Evolutionary conservation across 2,797 vertebrate species (phyloP).

Genomic region (Meda fulgida): DNA sequence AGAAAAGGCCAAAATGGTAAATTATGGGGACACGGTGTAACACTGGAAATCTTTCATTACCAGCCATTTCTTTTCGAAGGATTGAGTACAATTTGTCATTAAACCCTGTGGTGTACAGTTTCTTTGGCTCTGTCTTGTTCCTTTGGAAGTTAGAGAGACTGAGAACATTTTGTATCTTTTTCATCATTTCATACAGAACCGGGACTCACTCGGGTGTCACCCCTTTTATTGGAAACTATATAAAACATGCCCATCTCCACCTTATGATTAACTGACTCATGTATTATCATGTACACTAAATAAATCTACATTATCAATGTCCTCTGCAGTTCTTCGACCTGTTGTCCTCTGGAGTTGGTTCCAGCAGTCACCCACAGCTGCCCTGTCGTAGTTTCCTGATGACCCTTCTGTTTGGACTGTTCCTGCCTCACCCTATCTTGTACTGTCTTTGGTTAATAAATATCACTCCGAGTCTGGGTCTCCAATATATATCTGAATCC

Average conservation of each 20-base stretch:
- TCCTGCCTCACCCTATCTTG: no score
- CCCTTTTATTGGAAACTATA: neutral
- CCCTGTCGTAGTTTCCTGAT: no score
- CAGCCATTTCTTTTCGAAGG: neutral
- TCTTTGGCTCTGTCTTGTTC: neutral
- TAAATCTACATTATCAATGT: neutral
- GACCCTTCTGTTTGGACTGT: no score
- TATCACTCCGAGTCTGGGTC: no score
- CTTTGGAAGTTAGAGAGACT: neutral
- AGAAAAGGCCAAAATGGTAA: conserved; percentile 21
- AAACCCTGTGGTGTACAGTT: neutral
- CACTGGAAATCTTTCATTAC: conserved; percentile 32
- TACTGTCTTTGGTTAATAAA: no score
- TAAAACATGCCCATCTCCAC: neutral
- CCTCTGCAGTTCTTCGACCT: no score
- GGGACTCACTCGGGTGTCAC: neutral
- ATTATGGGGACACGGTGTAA: conserved; percentile 13
- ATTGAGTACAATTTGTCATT: neutral
- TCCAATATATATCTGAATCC: no score
- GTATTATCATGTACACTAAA: neutral
- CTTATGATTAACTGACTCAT: neutral
- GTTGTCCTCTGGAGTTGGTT: no score
- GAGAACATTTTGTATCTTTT: neutral
- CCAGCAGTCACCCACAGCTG: no score
- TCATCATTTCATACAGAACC: neutral